Base-by-base conservation (phyloP, 53 echinoderm and acorn worm species). In the Crossaster papposus region DNA sequence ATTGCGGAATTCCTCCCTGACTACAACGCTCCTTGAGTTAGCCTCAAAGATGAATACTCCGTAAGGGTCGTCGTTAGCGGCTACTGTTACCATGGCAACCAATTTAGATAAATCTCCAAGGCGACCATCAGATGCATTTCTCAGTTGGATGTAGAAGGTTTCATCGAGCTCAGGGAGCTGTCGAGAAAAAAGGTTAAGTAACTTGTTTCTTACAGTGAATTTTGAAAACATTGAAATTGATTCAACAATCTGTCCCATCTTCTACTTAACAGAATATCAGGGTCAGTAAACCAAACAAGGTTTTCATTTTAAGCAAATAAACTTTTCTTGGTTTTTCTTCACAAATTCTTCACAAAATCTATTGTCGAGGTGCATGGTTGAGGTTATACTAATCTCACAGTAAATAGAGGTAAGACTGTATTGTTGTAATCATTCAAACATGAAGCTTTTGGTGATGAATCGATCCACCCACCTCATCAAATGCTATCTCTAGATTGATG, bases 141-240 rank as follows among this genome's bases (percentile, higher is more conserved):
- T 84, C 34, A 99, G 93, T 23, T 89, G 81, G 9, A 99, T 91
- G 15, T 70, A 85, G 81, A 99, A 99, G 14, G 87, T 74, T 72
- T 98, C 99, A 83, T 99, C 99, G 32, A 99, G 77, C 91, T 99
- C 96, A 14, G 99, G 99, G 50, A 92, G 65, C 99, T 99, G 83
- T 63, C n/a, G 29, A 32, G 51, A 78, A 17, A 81, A 34, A 78
- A 44, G 55, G 58, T 29, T 51, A 54, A 2, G 10, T 29, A 23
- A 11, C 15, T 58, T 58, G 22, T 20, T 58, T 9, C 44, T 44
- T 44, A 44, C 6, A 44, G 9, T 44, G 44, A 18, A 24, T 72
- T 17, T n/a, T n/a, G n/a, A n/a, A 62, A 62, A 11, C 62, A 62
- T 14, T 62, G 62, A 62, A 62, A 62, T 23, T 0, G 44, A 44